Evolutionary conservation across 2,797 vertebrate genomes (phyloP).

Genomic region (Mallotus villosus): DNA sequence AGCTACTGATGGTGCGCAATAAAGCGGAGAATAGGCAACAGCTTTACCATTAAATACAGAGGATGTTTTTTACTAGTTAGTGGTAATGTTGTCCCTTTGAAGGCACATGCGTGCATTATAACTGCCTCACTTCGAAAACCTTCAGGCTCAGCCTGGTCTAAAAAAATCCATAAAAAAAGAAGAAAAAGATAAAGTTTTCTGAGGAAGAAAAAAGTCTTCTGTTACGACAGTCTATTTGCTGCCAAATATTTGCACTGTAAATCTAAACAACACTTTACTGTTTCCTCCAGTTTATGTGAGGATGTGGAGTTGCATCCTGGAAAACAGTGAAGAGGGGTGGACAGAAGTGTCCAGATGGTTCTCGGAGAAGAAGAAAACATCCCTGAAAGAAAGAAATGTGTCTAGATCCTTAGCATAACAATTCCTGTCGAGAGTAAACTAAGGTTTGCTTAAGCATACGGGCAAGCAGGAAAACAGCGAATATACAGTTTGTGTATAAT

Average conservation of each 20-base stretch:
- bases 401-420: background rate
- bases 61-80: conserved; percentile 37
- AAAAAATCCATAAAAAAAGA: conserved; percentile 49
- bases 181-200: conserved; percentile 8
- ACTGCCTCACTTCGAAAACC: conserved; percentile 38
- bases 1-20: conserved; percentile 43
- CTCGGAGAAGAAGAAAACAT: background rate
- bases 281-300: conserved; percentile 47
- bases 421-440: background rate
- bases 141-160: conserved; percentile 32
- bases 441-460: background rate
- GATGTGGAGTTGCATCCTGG: conserved; percentile 38
- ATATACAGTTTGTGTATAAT: background rate
- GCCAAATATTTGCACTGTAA: conserved; percentile 58
- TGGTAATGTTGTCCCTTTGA: conserved; percentile 47
- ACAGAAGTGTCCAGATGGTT: conserved; percentile 16
- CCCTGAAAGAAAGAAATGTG: background rate
- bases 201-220: conserved; percentile 9
- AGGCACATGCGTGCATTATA: conserved; percentile 42
- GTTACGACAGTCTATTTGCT: conserved; percentile 42
- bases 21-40: conserved; percentile 42
- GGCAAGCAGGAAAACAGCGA: conserved; percentile 1
- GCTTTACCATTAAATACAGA: conserved; percentile 48
- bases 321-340: conserved; percentile 34
- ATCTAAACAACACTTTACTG: conserved; percentile 52